These are phyloP conservation scores for Scolopax bukidnonensis DNA, from an alignment of 2,797 vertebrate species.

Conservation along the genomic window DNA sequence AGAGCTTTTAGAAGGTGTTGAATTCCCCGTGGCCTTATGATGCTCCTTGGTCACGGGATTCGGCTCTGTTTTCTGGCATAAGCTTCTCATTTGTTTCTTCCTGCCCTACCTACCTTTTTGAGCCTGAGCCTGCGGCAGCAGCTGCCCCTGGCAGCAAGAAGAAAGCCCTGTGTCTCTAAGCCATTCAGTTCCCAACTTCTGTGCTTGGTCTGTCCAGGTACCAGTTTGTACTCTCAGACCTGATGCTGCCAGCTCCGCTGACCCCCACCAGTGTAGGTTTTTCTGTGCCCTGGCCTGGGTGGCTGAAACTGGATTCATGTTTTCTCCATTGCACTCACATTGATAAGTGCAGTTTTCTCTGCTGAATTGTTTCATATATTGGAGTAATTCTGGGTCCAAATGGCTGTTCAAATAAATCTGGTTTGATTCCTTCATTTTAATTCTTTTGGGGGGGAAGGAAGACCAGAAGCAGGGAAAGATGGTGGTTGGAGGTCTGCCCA, in stretches of 20 bases:
- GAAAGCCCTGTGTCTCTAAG: neutral
- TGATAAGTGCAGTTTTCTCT: neutral
- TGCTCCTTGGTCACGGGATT: neutral
- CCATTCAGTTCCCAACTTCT: accelerated
- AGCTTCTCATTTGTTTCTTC: neutral
- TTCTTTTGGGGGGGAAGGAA: neutral
- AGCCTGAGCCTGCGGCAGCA: neutral
- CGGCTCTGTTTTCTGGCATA: neutral
- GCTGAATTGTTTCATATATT: neutral
- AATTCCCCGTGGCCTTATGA: neutral
- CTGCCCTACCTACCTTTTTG: neutral
- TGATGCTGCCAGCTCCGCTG: neutral
- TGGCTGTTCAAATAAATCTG: neutral
- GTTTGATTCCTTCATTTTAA: neutral
- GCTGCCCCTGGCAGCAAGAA: neutral
- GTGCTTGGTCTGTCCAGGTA: neutral
- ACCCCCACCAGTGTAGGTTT: neutral
- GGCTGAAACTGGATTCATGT: neutral
- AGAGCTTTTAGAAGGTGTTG: neutral
- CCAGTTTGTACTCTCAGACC: neutral
- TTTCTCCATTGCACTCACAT: neutral
- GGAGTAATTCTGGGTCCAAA: neutral
- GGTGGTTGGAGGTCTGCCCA: neutral
- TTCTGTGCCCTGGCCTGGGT: neutral
- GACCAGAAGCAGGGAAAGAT: neutral